A percentile compares a stretch with the other conserved stretches of the same genome.
Evolutionary conservation across 2,797 vertebrate genomes (phyloP).

Genomic region (Pangasius sanitwongsei): DNA sequence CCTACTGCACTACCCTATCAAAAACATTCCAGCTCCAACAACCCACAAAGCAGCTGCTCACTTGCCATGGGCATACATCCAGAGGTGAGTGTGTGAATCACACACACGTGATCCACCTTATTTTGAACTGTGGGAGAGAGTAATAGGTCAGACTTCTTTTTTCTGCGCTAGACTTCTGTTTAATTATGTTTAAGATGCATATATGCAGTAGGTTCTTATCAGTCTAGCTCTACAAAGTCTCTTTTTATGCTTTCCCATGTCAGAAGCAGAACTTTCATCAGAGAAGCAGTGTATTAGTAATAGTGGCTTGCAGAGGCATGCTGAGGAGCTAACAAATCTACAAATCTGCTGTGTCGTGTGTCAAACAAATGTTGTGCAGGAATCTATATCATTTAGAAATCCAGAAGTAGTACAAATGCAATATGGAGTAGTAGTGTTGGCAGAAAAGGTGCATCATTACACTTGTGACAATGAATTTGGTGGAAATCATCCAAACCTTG

Average conservation of each 20-base stretch:
- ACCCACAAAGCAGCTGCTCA: background rate
- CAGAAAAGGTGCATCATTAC: background rate
- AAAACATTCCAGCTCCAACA: slow-evolving; percentile 17
- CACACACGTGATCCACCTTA: slow-evolving; percentile 8
- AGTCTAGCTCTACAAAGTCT: background rate
- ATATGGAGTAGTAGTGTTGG: background rate
- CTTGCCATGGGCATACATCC: slow-evolving; percentile 10
- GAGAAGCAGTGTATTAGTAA: background rate
- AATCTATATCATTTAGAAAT: background rate
- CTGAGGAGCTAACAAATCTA: background rate
- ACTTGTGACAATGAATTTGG: background rate
- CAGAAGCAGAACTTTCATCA: background rate
- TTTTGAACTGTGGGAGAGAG: slow-evolving; percentile 15
- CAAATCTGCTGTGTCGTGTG: background rate
- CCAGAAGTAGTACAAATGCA: background rate
- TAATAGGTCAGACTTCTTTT: slow-evolving; percentile 3
- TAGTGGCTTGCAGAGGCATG: background rate
- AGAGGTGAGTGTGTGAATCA: slow-evolving; percentile 23
- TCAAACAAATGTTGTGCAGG: background rate
- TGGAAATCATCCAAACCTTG: background rate
- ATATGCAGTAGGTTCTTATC: background rate
- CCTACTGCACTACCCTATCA: slow-evolving; percentile 9
- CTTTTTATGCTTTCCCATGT: background rate
- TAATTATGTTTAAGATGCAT: background rate
- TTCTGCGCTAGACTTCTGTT: background rate